A percentile compares a stretch with the other conserved stretches of the same genome.
Evolutionary conservation across 2,797 vertebrate genomes (phyloP).

Genomic region (Onychomys leucogaster): DNA sequence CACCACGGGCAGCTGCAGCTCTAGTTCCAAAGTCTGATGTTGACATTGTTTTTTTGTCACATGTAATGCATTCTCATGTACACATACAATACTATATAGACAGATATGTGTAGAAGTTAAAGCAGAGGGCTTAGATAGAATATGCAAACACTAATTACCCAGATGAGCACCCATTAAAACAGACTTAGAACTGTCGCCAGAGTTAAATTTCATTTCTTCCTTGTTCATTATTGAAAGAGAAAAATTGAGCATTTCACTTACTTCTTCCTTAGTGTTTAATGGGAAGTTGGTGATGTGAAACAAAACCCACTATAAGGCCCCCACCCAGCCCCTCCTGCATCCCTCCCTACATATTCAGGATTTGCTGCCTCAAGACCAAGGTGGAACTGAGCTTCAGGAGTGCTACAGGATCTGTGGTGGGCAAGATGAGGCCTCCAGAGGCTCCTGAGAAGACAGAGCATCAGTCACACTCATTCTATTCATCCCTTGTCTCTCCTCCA

Average conservation of each 20-base stretch:
- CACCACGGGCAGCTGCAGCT: background rate
- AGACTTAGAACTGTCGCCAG: background rate
- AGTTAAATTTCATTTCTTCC: background rate
- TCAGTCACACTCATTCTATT: fast-evolving
- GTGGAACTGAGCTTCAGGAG: background rate
- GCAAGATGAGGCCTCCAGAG: background rate
- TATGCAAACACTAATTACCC: background rate
- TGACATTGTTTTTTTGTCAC: background rate
- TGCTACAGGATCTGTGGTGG: too few species aligned
- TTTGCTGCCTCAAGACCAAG: background rate
- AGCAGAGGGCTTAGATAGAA: background rate
- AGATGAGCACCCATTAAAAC: background rate
- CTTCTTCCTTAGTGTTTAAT: background rate
- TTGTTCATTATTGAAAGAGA: background rate
- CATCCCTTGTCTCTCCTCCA: background rate
- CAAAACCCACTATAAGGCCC: background rate
- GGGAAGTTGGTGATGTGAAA: background rate
- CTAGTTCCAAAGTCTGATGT: background rate
- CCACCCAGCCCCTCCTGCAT: background rate
- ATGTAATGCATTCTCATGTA: background rate
- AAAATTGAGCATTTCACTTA: background rate
- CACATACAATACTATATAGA: background rate
- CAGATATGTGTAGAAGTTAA: background rate
- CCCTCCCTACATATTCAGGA: background rate
- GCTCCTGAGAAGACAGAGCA: background rate